Evolutionary conservation across 1,140 invertebrate genomes (phyloP), one percentile per base, ranked within the genome.

Genomic region (Drosophila fuyamai): DNA sequence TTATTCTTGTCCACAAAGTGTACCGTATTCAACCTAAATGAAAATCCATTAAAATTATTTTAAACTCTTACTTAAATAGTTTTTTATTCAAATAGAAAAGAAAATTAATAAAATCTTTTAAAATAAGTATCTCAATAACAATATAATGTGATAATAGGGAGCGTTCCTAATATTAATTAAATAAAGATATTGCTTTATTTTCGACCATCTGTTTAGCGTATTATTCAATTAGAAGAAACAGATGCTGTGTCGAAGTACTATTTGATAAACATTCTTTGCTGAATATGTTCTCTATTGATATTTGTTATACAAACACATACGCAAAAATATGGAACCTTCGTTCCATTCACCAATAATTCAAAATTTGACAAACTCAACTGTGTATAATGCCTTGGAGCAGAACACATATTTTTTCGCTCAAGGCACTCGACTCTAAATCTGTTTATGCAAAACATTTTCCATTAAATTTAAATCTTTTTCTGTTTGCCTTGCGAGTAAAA

Each of bases 381-480:
- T 16, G 18, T 14, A 18, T 14, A 46, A 47, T 38, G 55, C 27
- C 56, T 16, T 14, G 27, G 27, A 43, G 23, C 8, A 41, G 8
- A 10, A 36, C 38, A 63, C 59, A 18, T 4, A n/a, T 40, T 56
- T 47, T 14, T 40, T 41, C 16, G 51, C 32, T 40, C 6, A 13
- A 1, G 50, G 36, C 53, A 36, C 43, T n/a, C 44, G 27, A 71
- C 68, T 38, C 36, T 1, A 71, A 71, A 72, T 72, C 68, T 71
- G 43, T 71, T 72, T 72, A 71, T 72, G 38, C 41, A 50, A 36
- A 71, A 72, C 50, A 71, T 72, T 50, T 58, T 48, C 50, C 68
- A 72, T 72, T 72, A 58, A 71, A 50, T 72, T 50, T 72, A 71
- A 72, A 57, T 71, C 68, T 41, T 66, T 67, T 54, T 66, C 66